Evolutionary conservation across 2,113 vertebrate species (phyloP), one percentile per base, ranked within the genome.

Genomic region (Leptodactylus fuscus): DNA sequence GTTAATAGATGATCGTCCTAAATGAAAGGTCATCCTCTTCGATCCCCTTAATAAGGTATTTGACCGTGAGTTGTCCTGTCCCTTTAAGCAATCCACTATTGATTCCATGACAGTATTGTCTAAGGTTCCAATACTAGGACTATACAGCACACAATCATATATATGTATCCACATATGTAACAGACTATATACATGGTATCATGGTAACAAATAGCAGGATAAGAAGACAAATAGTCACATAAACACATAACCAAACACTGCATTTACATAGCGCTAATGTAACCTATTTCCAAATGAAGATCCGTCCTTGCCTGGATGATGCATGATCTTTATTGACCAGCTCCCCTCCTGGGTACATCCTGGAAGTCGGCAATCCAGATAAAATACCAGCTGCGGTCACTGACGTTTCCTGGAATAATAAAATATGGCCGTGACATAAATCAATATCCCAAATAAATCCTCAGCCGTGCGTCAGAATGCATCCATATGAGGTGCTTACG

Each of bases 401-500:
- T 82, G 81, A 82, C 2, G 13, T 82, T 82, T 82, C 81, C 62
- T 15, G 81, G 76, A 82, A 70, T 2, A 36, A 62, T 34, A 32
- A 69, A 81, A 51, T 7, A 16, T 41, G 4, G 22, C 51, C 9
- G 12, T 8, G 22, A 24, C 32, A 10, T 49, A 24, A 60, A 38
- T 55, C 51, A 55, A 76, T 53, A 78, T 13, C 7, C 27, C 34
- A 38, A 58, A 38, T 58, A 49, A 49, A 16, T 49, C 16, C n/a
- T 53, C 8, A 16, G 41, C 16, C 6, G 4, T 46, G 13, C 44
- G 34, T 16, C 46, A 51, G 48, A 34, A 53, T 76, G 48, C 24
- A 53, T 22, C 11, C 29, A 76, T 24, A 32, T 24, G 7, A 16
- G 16, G 16, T 51, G 27, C 34, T 34, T 51, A 34, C 27, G 4